Evolutionary conservation across 1,140 invertebrate genomes (phyloP), one percentile per base, ranked within the genome.

Genomic region (Chrysoperla carnea): DNA sequence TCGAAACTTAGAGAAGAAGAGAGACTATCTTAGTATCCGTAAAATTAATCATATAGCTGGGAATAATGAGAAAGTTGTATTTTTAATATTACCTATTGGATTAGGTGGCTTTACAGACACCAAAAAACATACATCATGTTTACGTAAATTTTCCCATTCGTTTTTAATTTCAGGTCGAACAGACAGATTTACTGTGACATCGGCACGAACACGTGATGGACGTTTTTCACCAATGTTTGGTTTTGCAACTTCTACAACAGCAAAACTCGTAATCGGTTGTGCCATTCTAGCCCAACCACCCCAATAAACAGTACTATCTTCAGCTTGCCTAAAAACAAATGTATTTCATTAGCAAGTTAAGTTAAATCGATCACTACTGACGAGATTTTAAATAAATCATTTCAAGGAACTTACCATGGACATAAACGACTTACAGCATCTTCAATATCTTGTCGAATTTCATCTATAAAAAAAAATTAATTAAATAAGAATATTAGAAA

Each of bases 201-300:
- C 94, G 35, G 92, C 94, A 36, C 88, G 70, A 0, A 99, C 95
- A 44, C 88, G 63, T 0, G 92, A 91, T 0, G 96, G 96, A 45
- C 87, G 79, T 54, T 85, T 91, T 60, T 99, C 93, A 69, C 59
- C 81, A 8, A 90, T 80, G 58, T 87, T 85, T 0, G 84, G 84
- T 54, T 88, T 88, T 1, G 82, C 79, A 1, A 90, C 85, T 67
- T 97, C 91, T n/a, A 97, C 87, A 12, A 98, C 85, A 8, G 84
- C 83, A 65, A 98, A 97, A 45, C 79, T 79, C 6, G 78, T 70
- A 35, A 99, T 88, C 0, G 91, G 89, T 52, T 96, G 84, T 2
- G 95, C 94, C 95, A 99, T 99, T 46, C 93, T 70, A 0, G 95
- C 92, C 93, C 94, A 99, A 12, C 95, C 94, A 6, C 89, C 89